A percentile compares a stretch with the other conserved stretches of the same genome.
phyloP scores from a whole-genome alignment of 1,140 invertebrate genomes.

The Hypsibius dujardini region DNA sequence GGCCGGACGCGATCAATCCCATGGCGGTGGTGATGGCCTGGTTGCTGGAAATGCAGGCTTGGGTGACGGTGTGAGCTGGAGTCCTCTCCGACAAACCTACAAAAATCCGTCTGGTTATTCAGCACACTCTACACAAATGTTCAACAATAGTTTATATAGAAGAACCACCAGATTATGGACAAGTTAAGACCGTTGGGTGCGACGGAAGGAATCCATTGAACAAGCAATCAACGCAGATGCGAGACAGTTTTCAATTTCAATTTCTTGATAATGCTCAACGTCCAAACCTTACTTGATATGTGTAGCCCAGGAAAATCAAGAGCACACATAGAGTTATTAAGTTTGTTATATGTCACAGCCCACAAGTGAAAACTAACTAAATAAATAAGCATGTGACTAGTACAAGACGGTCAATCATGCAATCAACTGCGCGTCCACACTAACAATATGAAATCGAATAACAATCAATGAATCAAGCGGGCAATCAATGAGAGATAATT shows the following conservation, averaged over 20 bases:
- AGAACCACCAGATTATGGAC: no score
- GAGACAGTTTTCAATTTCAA: no score
- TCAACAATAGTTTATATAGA: no score
- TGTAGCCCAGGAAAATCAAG: no score
- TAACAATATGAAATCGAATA: neutral
- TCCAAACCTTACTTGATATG: no score
- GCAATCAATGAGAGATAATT: constrained; percentile 16
- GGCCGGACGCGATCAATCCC: constrained; percentile 71
- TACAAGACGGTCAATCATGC: neutral
- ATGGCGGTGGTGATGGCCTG: constrained; percentile 70
- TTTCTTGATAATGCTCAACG: no score
- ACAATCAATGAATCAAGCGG: neutral
- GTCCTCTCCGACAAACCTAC: constrained; percentile 73
- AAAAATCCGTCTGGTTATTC: constrained; percentile 27
- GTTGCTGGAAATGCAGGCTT: constrained; percentile 91
- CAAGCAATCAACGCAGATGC: neutral
- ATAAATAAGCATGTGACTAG: neutral
- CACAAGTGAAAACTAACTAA: constrained; percentile 8
- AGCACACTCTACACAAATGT: no score
- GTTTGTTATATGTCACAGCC: neutral
- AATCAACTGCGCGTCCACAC: neutral
- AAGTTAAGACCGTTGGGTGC: neutral
- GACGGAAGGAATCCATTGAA: neutral
- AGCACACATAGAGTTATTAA: no score
- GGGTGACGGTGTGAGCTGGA: constrained; percentile 91